Evolutionary conservation across 1,140 invertebrate species (phyloP).

Genomic region (Archegozetes longisetosus): DNA sequence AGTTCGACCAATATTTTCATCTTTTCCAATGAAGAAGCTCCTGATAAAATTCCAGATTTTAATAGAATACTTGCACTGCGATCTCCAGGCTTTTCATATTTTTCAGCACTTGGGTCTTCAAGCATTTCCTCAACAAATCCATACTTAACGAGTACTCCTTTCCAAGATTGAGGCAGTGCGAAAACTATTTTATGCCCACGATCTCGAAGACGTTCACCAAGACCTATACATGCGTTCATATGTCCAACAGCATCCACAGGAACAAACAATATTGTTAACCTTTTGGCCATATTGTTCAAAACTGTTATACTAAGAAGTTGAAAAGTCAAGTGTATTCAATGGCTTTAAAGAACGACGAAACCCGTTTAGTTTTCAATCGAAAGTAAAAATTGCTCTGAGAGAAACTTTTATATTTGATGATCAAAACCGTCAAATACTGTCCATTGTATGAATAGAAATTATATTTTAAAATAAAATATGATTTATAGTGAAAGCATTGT

Average conservation of each 20-base stretch:
- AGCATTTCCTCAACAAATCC: background rate
- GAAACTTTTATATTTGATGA: too few species aligned
- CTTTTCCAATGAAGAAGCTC: background rate
- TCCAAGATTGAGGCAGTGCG: background rate
- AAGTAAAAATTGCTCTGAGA: too few species aligned
- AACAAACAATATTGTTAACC: background rate
- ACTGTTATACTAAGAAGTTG: too few species aligned
- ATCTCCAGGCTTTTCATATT: background rate
- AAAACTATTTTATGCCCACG: conserved; percentile 3
- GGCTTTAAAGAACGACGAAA: too few species aligned
- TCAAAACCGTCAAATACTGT: too few species aligned
- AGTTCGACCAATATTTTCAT: background rate
- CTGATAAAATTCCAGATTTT: background rate
- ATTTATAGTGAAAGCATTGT: too few species aligned
- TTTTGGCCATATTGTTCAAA: background rate
- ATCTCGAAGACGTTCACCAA: background rate
- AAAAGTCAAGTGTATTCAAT: too few species aligned
- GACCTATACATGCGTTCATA: background rate
- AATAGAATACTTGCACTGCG: background rate
- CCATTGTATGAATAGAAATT: too few species aligned
- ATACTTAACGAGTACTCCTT: background rate
- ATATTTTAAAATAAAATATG: too few species aligned
- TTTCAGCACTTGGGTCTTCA: background rate
- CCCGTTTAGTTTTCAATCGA: too few species aligned
- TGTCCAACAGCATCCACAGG: background rate